These are phyloP conservation scores for Epizoanthus illoricatus DNA, from an alignment of 92 coral and sea anemone genomes.

Conservation along the genomic window DNA sequence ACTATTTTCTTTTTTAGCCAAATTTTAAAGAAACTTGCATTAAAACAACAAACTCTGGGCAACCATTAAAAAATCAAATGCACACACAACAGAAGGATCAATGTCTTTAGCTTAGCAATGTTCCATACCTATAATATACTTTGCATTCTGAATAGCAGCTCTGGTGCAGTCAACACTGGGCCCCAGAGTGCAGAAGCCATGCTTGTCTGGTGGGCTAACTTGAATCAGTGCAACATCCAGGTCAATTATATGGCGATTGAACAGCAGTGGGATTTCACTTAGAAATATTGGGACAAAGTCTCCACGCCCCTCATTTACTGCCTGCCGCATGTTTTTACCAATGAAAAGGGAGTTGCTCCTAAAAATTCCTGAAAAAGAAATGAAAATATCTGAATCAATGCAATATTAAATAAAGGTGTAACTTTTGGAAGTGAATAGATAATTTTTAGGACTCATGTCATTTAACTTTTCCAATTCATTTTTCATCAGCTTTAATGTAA, in stretches of 20 bases:
- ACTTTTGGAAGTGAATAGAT: too few species aligned
- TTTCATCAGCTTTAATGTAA: too few species aligned
- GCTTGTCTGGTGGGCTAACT: constrained; percentile 98
- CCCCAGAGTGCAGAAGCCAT: constrained; percentile 95
- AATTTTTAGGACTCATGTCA: too few species aligned
- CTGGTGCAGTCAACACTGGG: constrained; percentile 95
- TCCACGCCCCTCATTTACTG: constrained; percentile 94
- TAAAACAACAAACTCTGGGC: too few species aligned
- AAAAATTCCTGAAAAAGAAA: constrained; percentile 67
- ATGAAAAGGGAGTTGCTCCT: constrained; percentile 90
- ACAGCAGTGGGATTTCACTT: constrained; percentile 93
- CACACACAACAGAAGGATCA: too few species aligned
- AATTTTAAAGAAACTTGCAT: too few species aligned
- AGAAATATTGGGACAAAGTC: constrained; percentile 90
- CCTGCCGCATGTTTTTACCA: constrained; percentile 82
- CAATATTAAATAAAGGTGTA: not conserved
- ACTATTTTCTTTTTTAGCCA: too few species aligned
- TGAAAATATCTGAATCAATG: not conserved
- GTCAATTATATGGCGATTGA: constrained; percentile 83
- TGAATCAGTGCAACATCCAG: constrained; percentile 95
- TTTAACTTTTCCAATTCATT: too few species aligned
- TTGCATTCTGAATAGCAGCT: constrained; percentile 95
- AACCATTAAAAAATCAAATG: too few species aligned
- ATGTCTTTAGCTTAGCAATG: not conserved
- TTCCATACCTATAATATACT: constrained; percentile 83